These are phyloP conservation scores for Xestia c-nigrum DNA, from an alignment of 2,888 invertebrate species.

Conservation along the genomic window DNA sequence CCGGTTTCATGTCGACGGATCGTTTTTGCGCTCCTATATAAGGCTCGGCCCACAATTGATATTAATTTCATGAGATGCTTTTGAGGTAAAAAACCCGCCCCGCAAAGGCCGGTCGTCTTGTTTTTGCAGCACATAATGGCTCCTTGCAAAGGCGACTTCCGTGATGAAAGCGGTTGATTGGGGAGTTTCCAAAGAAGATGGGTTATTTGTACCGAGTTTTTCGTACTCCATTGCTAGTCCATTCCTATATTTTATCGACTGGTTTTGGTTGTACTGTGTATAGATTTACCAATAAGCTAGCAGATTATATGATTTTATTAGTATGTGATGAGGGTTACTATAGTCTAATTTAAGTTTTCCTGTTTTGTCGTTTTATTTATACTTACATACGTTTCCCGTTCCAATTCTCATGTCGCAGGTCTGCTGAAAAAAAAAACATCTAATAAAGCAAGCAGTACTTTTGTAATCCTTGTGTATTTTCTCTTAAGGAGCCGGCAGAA, in stretches of 20 bases:
- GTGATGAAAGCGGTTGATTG: conserved; percentile 59
- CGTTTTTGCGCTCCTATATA: conserved; percentile 70
- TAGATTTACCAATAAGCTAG: conserved; percentile 15
- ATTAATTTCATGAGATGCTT: conserved; percentile 85
- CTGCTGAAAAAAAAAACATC: background rate
- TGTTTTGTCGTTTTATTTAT: background rate
- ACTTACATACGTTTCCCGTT: background rate
- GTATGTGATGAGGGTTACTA: background rate
- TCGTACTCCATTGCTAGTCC: conserved; percentile 15
- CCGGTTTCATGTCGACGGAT: conserved; percentile 51
- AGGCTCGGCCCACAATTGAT: conserved; percentile 81
- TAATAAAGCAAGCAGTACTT: background rate
- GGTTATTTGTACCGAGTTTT: conserved; percentile 48
- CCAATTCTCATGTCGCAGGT: background rate
- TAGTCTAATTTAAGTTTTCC: background rate
- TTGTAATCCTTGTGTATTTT: background rate
- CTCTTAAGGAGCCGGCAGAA: too few species aligned
- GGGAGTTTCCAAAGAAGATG: conserved; percentile 44
- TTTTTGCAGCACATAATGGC: conserved; percentile 60
- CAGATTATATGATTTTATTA: background rate
- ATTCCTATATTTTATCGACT: conserved; percentile 25
- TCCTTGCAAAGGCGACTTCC: conserved; percentile 48
- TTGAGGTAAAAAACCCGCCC: conserved; percentile 75
- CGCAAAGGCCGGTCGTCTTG: conserved; percentile 31
- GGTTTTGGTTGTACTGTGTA: conserved; percentile 8